Evolutionary conservation across 2,113 vertebrate genomes (phyloP).

Genomic region (Hypomesus transpacificus): DNA sequence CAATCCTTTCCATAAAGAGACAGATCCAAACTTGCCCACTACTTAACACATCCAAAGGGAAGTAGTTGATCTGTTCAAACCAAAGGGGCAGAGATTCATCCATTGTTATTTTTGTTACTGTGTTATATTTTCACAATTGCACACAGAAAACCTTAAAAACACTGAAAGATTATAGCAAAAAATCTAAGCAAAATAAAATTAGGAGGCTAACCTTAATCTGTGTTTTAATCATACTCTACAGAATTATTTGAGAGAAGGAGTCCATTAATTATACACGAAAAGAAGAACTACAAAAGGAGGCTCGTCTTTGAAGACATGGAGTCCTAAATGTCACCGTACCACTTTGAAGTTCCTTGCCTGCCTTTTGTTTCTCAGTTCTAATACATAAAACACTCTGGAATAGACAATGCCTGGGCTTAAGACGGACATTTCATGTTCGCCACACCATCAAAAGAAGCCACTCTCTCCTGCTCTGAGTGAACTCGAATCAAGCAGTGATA

Average conservation of each 20-base stretch:
- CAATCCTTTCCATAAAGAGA: background rate
- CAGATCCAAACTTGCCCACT: constrained; percentile 6
- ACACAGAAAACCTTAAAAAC: no score
- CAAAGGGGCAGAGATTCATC: background rate
- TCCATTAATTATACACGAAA: constrained; percentile 75
- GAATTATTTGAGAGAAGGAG: constrained; percentile 25
- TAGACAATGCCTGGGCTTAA: constrained; percentile 23
- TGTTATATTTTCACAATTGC: no score
- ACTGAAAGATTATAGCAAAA: no score
- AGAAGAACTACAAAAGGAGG: constrained; percentile 74
- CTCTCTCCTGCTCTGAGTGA: no score
- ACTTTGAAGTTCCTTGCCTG: constrained; percentile 65
- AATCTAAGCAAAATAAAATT: no score
- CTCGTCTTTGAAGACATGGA: constrained; percentile 79
- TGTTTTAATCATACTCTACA: no score
- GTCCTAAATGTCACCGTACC: constrained; percentile 63
- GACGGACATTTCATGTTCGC: no score
- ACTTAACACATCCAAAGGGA: background rate
- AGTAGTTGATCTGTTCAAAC: background rate
- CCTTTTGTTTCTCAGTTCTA: constrained; percentile 67
- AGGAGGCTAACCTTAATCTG: no score
- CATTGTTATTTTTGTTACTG: background rate
- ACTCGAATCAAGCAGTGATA: no score
- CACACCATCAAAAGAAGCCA: no score
- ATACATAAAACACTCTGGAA: constrained; percentile 59